These are phyloP conservation scores for Nesometra sesokonis DNA, from an alignment of 35 echinoderm and acorn worm species.

Conservation along the genomic window DNA sequence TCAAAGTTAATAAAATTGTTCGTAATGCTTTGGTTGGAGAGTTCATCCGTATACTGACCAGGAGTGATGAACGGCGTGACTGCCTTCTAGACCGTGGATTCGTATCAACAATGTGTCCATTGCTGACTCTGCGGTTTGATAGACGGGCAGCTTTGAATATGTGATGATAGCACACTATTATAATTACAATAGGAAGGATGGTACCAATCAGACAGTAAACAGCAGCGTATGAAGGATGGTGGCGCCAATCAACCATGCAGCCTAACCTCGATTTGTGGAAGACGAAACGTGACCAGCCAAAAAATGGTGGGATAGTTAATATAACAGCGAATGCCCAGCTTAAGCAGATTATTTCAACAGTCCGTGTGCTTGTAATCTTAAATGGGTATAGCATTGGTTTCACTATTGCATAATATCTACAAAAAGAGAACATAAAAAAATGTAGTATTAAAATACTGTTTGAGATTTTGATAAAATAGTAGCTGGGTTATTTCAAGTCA, in stretches of 20 bases:
- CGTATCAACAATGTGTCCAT: slow-evolving; percentile 58
- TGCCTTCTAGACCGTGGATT: slow-evolving; percentile 15
- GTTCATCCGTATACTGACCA: slow-evolving; percentile 79
- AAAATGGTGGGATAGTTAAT: slow-evolving; percentile 58
- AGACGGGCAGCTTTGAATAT: slow-evolving; percentile 63
- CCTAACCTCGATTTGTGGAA: slow-evolving; percentile 32
- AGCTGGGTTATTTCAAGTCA: no score
- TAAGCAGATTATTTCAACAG: slow-evolving; percentile 38
- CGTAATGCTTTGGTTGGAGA: slow-evolving; percentile 75
- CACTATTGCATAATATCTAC: slow-evolving; percentile 90
- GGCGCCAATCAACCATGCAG: slow-evolving; percentile 58
- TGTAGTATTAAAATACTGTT: no score
- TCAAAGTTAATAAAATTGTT: slow-evolving; percentile 54
- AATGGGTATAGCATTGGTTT: slow-evolving; percentile 77
- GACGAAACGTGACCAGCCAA: slow-evolving; percentile 76
- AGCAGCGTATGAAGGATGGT: slow-evolving; percentile 61
- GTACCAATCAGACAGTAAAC: slow-evolving; percentile 48
- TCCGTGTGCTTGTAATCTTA: slow-evolving; percentile 52
- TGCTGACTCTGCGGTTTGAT: slow-evolving; percentile 45
- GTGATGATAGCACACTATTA: slow-evolving; percentile 52
- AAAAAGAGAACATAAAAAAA: neutral
- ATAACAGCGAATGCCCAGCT: slow-evolving; percentile 55
- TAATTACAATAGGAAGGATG: slow-evolving; percentile 39
- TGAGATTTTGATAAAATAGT: no score
- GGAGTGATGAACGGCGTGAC: slow-evolving; percentile 56